Percentiles rank a stretch among this genome's conserved stretches.
These are phyloP conservation scores for Notoglanidium macrostoma DNA, from an alignment of 2,797 vertebrate genomes.

Conservation along the genomic window DNA sequence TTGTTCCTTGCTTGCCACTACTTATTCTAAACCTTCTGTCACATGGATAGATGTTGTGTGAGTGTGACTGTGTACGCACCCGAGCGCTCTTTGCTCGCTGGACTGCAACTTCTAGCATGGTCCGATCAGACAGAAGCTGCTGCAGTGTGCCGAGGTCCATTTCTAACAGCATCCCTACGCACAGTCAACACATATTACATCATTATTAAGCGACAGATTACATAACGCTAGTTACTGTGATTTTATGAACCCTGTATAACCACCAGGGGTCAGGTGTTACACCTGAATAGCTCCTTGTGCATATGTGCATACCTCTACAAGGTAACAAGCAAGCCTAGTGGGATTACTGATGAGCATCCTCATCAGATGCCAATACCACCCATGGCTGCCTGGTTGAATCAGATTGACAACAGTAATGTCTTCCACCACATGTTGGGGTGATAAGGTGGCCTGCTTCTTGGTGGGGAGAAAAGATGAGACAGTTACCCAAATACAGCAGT, in stretches of 20 bases:
- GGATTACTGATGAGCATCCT: neutral
- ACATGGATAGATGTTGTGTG: neutral
- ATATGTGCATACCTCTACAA: neutral
- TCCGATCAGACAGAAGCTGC: constrained; percentile 69
- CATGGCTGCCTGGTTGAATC: neutral
- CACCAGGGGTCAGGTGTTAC: too few species aligned
- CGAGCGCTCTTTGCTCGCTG: constrained; percentile 75
- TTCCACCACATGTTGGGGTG: neutral
- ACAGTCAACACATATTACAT: constrained; percentile 3
- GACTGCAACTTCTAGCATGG: constrained; percentile 73
- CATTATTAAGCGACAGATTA: constrained; percentile 22
- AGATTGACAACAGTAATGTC: neutral
- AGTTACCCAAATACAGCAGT: neutral
- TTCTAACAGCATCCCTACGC: constrained; percentile 81
- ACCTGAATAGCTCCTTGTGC: neutral
- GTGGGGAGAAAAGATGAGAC: too few species aligned
- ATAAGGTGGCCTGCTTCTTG: neutral
- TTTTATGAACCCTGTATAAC: neutral
- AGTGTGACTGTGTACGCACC: constrained; percentile 29
- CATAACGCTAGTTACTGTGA: neutral
- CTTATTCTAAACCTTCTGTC: neutral
- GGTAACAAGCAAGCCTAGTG: neutral
- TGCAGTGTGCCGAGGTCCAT: constrained; percentile 71
- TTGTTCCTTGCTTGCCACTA: neutral
- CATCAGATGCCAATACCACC: neutral